Base-by-base conservation (phyloP, 2,113 vertebrate species). In the Helogale parvula region DNA sequence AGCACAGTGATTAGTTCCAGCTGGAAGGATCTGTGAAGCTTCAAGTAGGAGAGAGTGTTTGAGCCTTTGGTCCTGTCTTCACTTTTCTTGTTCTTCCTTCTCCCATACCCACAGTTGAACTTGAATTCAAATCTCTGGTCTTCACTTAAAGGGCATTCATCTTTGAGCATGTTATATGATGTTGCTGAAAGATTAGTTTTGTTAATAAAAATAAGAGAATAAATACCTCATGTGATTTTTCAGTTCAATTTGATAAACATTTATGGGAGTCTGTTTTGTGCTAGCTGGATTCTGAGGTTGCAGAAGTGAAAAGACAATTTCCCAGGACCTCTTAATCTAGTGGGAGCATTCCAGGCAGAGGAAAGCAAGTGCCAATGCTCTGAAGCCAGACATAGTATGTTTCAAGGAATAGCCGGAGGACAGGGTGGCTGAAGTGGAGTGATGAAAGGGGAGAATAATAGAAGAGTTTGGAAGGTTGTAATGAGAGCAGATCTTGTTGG, bases 271-370 rank as follows among this genome's bases (percentile, higher is more conserved):
- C 38, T 60, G 15, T 38, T 89, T 33, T 89, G 27, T 74, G 80
- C 71, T 79, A 38, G 11, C 19, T 86, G 52, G 41, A 80, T 85
- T 72, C 41, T 71, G 9, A 90, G 17, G n/a, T 86, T 94, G 54
- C 60, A 84, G 35, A 83, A 92, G n/a, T 96, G 50, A 88, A 92
- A 92, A 77, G 50, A 82, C 3, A 95, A 17, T 84, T 17, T 74
- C 23, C 52, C 33, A 91, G 66, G 11, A 94, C 68, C 54, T 45
- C 23, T 68, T 45, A 38, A 17, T 88, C 50, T 31, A 41, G 4
- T 76, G 83, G 27, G 84, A 93, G 1, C 7, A 69, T 41, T 85
- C 50, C 3, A 90, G 41, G 38, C 27, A 71, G 23, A 80, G 63
- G 71, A 79, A 41, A 79, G 41, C 21, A 81, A 45, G 2, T 91